phyloP scores from a whole-genome alignment of 1,140 invertebrate genomes.

The Stenopsyche tienmushanensis region DNA sequence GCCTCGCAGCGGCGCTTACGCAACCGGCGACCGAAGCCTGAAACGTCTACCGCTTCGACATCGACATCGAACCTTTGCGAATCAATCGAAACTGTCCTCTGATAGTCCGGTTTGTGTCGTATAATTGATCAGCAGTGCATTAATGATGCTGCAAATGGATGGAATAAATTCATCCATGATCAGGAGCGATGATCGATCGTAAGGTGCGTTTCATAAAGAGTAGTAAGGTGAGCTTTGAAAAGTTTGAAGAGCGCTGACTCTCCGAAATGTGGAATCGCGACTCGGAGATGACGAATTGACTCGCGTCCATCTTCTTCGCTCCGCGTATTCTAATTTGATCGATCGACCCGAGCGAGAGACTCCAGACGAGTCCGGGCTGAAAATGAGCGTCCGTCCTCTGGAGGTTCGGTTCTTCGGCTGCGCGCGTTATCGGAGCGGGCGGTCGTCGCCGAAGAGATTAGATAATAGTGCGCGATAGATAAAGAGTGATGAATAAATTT shows the following conservation, averaged over 20 bases:
- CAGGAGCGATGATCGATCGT: no score
- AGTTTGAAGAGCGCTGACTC: no score
- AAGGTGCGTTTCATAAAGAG: no score
- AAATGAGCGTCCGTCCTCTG: background rate
- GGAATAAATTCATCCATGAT: background rate
- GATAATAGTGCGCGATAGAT: slow-evolving; percentile 7
- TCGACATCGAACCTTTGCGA: background rate
- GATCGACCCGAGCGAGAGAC: no score
- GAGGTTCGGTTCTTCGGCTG: background rate
- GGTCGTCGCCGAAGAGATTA: slow-evolving; percentile 8
- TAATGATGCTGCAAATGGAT: no score
- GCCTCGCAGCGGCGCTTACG: background rate
- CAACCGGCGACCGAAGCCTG: background rate
- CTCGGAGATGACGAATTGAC: background rate
- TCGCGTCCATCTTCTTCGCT: no score
- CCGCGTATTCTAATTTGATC: no score
- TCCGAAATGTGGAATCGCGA: no score
- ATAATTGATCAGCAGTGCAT: no score
- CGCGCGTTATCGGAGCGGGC: background rate
- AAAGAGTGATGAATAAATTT: background rate
- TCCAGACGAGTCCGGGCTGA: no score
- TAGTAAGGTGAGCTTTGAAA: no score
- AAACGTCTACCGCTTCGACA: background rate
- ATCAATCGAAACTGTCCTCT: background rate
- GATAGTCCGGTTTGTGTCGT: no score